Base-by-base conservation (phyloP, 2,888 invertebrate species). In the Ochlodes sylvanus region DNA sequence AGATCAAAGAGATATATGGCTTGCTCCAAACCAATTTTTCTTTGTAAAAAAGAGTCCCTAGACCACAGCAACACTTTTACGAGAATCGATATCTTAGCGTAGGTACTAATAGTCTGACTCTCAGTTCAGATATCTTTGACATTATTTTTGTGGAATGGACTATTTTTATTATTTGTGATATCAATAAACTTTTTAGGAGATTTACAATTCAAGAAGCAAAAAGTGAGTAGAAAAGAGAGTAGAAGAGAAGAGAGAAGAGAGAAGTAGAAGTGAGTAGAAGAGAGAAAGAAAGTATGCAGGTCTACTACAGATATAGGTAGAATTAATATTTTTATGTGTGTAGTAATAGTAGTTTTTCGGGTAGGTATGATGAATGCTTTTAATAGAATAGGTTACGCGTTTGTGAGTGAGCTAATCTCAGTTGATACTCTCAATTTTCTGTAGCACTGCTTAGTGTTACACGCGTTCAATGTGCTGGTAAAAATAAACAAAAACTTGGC, bases 391-490 rank as follows among this genome's bases (percentile, higher is more conserved):
- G 27, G 57, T 47, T 44, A 63, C 44, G 55, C 19, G 17, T 34
- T 50, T 57, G 50, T 50, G 38, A 50, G 38, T 65, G 38, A 57
- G 57, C 47, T 64, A 57, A 57, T 63, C 15, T 56, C 34, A 17
- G 57, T 44, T 19, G 27, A 57, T 57, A 38, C 38, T 58, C 58
- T 27, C 21, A 44, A 42, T 42, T 58, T 38, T 34, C 15, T 19
- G 41, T 38, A 38, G 57, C 56, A 50, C 64, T 65, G 64, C 57
- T 65, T 57, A 41, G 19, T 65, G 57, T 65, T 57, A 38, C 21
- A 38, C 19, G 38, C 9, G 27, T 15, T 65, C 38, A 65, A 41
- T 17, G 50, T 65, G 58, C 17, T 17, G 65, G 47, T 41, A 65
- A 65, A 65, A 65, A 58, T 65, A 61, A 56, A 65, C 44, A 42